Base-by-base conservation (phyloP, 2,113 vertebrate genomes). In the Sula dactylatra region DNA sequence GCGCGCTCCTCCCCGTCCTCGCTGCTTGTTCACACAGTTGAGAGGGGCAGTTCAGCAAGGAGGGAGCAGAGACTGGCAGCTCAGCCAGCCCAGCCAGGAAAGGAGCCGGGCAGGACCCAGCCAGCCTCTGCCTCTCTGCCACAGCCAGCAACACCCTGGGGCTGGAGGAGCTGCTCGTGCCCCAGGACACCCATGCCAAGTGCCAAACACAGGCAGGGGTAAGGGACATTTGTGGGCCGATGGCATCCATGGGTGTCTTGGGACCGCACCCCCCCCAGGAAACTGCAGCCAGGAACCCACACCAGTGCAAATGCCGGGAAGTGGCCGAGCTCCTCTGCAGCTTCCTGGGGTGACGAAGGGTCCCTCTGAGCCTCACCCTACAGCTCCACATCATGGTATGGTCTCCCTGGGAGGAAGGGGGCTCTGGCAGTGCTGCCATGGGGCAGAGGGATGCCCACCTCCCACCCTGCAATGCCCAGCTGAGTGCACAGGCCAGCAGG, bases 181-280 rank as follows among this genome's bases (percentile, higher is more conserved):
- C 55, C 32, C 32, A 2, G 7, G 12, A 24, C 65, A 56, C 21
- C 32, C 29, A 7, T 1, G 3, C 4, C 61, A 11, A 34, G 65
- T 0, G 21, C 7, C 49, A 32, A 21, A 31, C 50, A 38, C 0
- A 2, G 49, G 54, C 54, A 26, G 32, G 58, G 44, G 3, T 3
- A 8, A 6, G 31, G 67, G 25, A 26, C 44, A 13, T 1, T 6
- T 7, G 1, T 1, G 13, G 65, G 77, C 31, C 4, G 9, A 5
- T 5, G 5, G 61, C 59, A 45, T 0, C 62, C 26, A 2, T 0
- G 14, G 54, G 17, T 16, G 44, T 58, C 58, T 18, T 27, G 40
- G 15, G 65, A 42, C 45, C 0, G 0, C 8, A 2, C 6, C 3
- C 5, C 14, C 14, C 70, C 18, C 1, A 3, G 34, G 40, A 31